Conservation (phyloP, 2,797 vertebrate genomes). For the Cuniculus paca region DNA sequence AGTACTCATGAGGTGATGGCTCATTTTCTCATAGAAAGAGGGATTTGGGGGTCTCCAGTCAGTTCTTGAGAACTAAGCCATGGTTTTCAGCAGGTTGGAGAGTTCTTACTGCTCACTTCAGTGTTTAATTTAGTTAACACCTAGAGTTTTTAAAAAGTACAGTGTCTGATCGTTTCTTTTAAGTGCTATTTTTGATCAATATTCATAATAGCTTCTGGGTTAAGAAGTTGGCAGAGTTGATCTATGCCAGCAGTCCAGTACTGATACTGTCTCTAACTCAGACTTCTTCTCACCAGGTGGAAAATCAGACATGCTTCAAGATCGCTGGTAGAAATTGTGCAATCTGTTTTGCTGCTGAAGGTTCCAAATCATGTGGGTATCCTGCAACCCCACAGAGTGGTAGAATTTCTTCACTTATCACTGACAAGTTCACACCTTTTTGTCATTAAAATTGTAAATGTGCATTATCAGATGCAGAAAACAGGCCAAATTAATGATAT, state of each 20-base stretch:
- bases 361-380: slow-evolving; percentile 74
- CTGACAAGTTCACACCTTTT: slow-evolving; percentile 74
- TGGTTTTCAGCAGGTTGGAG: slow-evolving; percentile 42
- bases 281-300: slow-evolving; percentile 82
- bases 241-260: slow-evolving; percentile 66
- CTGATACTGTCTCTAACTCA: slow-evolving; percentile 72
- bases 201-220: slow-evolving; percentile 61
- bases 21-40: slow-evolving; percentile 4
- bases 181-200: slow-evolving; percentile 68
- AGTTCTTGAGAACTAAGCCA: not conserved
- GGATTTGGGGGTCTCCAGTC: not conserved
- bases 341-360: slow-evolving; percentile 73
- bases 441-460: slow-evolving; percentile 69
- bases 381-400: not conserved
- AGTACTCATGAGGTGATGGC: not conserved
- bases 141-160: not conserved
- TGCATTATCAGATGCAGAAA: slow-evolving; percentile 51
- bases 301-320: slow-evolving; percentile 79
- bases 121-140: slow-evolving; percentile 5
- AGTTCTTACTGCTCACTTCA: slow-evolving; percentile 3
- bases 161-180: slow-evolving; percentile 46
- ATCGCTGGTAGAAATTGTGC: slow-evolving; percentile 54
- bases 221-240: slow-evolving; percentile 73
- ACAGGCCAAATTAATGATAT: slow-evolving; percentile 66
- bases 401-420: slow-evolving; percentile 57